These are phyloP conservation scores for Cantharis rustica DNA, from an alignment of 2,888 invertebrate species.

Conservation along the genomic window DNA sequence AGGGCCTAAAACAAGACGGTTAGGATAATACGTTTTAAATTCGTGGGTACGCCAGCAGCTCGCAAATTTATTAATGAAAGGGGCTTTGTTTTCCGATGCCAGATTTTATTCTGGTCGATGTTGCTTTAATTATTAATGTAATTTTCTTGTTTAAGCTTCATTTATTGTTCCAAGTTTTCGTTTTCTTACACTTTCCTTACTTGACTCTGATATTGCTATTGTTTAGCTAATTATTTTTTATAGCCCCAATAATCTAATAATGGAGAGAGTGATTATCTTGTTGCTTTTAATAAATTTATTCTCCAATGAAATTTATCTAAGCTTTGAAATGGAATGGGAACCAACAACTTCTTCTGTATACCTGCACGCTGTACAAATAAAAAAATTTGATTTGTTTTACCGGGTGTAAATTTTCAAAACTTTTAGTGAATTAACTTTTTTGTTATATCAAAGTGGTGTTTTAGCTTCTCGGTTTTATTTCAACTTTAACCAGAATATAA, in stretches of 20 bases:
- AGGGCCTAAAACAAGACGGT: slow-evolving; percentile 1
- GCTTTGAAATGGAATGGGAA: background rate
- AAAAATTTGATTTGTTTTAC: background rate
- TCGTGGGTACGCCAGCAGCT: slow-evolving; percentile 13
- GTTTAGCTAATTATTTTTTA: background rate
- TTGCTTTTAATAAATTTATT: background rate
- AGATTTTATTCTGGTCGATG: slow-evolving; percentile 18
- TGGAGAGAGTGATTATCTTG: background rate
- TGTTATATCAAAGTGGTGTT: background rate
- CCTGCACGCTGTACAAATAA: background rate
- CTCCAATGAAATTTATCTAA: background rate
- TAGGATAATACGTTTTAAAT: slow-evolving; percentile 21
- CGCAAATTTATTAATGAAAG: slow-evolving; percentile 22
- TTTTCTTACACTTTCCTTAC: background rate
- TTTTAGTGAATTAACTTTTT: background rate
- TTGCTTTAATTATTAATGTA: slow-evolving; percentile 23
- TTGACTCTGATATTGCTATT: background rate
- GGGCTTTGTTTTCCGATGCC: slow-evolving; percentile 13
- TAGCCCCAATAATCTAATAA: background rate
- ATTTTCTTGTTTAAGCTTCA: slow-evolving; percentile 18
- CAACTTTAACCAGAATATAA: background rate
- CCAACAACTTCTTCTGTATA: background rate
- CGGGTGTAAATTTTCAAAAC: background rate
- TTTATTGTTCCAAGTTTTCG: slow-evolving; percentile 1
- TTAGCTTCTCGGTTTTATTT: background rate